A percentile compares a stretch with the other conserved stretches of the same genome.
These are phyloP conservation scores for Alentia gelatinosa DNA, from an alignment of 2,888 invertebrate genomes.

Conservation along the genomic window DNA sequence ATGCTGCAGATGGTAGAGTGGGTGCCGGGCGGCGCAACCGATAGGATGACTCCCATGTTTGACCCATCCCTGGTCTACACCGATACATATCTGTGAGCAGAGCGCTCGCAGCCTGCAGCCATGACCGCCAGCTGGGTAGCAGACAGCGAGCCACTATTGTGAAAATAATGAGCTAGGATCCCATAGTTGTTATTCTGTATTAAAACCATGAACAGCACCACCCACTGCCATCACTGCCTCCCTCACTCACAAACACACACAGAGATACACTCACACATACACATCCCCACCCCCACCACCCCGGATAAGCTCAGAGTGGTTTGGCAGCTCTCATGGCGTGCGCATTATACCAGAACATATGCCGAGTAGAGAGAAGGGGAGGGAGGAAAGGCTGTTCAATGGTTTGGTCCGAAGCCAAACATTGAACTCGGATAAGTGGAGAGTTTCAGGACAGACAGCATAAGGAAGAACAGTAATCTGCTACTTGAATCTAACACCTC, in stretches of 20 bases:
- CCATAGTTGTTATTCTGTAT: background rate
- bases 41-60: background rate
- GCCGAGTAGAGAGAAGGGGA: background rate
- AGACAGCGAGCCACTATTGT: conserved; percentile 5
- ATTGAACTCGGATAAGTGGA: conserved; percentile 22
- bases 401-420: background rate
- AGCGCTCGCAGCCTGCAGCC: background rate
- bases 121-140: background rate
- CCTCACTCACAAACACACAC: no score
- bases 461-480: background rate
- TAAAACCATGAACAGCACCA: conserved; percentile 10
- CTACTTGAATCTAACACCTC: background rate
- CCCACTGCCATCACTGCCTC: no score
- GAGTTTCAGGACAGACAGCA: background rate
- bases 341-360: background rate
- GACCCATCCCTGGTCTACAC: background rate
- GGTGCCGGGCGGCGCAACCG: background rate
- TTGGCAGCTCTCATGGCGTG: background rate
- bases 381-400: background rate
- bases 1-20: background rate
- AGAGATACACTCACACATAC: no score
- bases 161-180: conserved; percentile 27
- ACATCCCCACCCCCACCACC: no score
- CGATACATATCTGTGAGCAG: background rate
- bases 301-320: conserved; percentile 28